Percentiles rank a stretch among this genome's conserved stretches.
Conservation (phyloP, 2,888 invertebrate genomes). For the Drosophila limbata region DNA sequence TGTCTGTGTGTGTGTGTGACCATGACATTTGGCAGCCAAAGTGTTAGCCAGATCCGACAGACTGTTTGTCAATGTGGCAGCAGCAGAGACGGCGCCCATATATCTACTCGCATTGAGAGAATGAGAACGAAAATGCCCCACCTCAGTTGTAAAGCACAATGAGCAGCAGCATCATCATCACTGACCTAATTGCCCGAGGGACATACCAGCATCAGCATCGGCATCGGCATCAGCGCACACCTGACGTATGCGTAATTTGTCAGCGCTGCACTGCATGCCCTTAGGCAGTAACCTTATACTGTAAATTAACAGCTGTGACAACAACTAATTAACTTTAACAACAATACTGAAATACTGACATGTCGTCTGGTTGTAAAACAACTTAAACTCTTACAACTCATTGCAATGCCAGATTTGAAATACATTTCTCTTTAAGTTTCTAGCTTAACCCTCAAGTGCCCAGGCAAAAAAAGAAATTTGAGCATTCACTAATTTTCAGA, state of each 20-base stretch:
- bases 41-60: constrained; percentile 31
- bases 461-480: no score
- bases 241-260: constrained; percentile 61
- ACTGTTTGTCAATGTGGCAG: constrained; percentile 38
- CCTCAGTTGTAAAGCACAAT: constrained; percentile 19
- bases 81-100: constrained; percentile 16
- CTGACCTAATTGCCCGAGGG: constrained; percentile 28
- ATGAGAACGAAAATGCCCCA: constrained; percentile 1
- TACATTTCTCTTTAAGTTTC: constrained; percentile 43
- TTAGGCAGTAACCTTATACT: constrained; percentile 18
- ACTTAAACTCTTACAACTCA: constrained; percentile 24
- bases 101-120: constrained; percentile 25
- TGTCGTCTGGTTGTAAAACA: constrained; percentile 20
- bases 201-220: constrained; percentile 15
- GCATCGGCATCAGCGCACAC: constrained; percentile 32
- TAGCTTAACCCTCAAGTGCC: no score
- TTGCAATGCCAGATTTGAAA: constrained; percentile 26
- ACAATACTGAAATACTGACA: constrained; percentile 22
- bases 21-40: constrained; percentile 59
- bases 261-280: constrained; percentile 22
- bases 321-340: constrained; percentile 51
- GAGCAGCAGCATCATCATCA: constrained; percentile 14
- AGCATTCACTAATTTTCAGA: no score
- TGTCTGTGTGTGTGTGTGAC: constrained; percentile 27
- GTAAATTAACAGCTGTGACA: constrained; percentile 52